phyloP scores from a whole-genome alignment of 2,888 invertebrate species.

The Agrochola macilenta region DNA sequence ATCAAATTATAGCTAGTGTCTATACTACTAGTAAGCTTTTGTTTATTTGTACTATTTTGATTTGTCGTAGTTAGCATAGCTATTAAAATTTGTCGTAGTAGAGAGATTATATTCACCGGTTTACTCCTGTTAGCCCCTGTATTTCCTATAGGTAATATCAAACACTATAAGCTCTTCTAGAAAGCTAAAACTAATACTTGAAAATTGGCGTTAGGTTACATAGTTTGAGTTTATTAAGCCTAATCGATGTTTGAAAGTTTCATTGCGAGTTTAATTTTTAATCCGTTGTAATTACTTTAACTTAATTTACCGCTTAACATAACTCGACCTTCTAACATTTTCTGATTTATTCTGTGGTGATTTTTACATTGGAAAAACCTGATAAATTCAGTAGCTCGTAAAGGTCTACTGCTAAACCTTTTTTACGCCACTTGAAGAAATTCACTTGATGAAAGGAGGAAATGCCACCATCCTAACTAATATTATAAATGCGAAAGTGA shows the following conservation, averaged over 20 bases:
- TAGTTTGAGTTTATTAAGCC: conserved; percentile 26
- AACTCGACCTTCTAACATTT: not conserved
- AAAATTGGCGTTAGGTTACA: conserved; percentile 7
- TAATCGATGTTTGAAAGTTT: conserved; percentile 33
- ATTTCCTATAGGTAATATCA: not conserved
- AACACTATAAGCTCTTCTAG: conserved; percentile 12
- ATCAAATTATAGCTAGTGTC: not conserved
- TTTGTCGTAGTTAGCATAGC: no score
- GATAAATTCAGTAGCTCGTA: not conserved
- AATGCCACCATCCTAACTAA: not conserved
- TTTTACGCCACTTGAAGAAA: not conserved
- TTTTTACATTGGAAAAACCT: no score
- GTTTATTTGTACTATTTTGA: no score
- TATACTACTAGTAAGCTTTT: not conserved
- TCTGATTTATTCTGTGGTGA: not conserved
- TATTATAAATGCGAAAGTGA: no score
- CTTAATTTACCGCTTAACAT: not conserved
- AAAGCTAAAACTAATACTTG: conserved; percentile 10
- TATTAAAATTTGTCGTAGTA: no score
- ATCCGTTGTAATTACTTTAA: conserved; percentile 32
- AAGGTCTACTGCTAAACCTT: not conserved
- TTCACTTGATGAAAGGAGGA: not conserved
- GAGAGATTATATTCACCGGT: not conserved
- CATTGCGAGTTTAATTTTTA: conserved; percentile 21
- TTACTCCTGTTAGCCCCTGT: not conserved